These are phyloP conservation scores for Pongo abelii DNA, from an alignment of 2,113 vertebrate species.

Conservation along the genomic window DNA sequence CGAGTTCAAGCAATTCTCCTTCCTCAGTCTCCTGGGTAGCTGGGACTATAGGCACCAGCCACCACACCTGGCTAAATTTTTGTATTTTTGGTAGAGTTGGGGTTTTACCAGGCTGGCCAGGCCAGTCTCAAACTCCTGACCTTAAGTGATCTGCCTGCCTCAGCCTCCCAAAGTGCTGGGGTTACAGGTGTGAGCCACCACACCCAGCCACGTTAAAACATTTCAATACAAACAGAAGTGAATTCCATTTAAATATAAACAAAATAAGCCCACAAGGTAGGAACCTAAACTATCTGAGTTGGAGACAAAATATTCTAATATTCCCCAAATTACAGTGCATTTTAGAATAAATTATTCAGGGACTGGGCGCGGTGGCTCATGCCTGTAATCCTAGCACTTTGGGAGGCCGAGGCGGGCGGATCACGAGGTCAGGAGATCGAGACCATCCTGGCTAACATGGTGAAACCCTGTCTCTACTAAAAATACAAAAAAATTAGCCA, in stretches of 20 bases:
- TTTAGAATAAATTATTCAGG: not conserved
- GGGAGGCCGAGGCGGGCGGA: too few relatives aligned
- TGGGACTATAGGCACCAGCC: not conserved
- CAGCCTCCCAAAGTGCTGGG: not conserved
- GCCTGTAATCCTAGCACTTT: too few relatives aligned
- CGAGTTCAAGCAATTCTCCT: not conserved
- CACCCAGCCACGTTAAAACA: not conserved
- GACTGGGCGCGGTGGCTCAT: too few relatives aligned
- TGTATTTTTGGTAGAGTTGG: not conserved
- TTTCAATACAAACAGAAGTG: not conserved
- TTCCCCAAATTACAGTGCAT: not conserved
- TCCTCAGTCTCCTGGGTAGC: not conserved
- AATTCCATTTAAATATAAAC: not conserved
- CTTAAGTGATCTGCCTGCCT: not conserved
- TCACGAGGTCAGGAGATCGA: too few relatives aligned
- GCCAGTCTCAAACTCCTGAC: not conserved
- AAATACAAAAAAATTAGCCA: too few relatives aligned
- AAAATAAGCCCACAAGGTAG: not conserved
- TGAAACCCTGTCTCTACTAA: too few relatives aligned
- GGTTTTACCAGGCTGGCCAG: not conserved
- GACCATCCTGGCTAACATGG: too few relatives aligned
- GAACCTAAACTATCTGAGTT: not conserved
- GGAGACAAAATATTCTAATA: conserved; percentile 9
- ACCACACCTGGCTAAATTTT: not conserved
- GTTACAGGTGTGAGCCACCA: not conserved